Conservation (phyloP, 2,888 invertebrate species). For the Plagodis dolabraria region DNA sequence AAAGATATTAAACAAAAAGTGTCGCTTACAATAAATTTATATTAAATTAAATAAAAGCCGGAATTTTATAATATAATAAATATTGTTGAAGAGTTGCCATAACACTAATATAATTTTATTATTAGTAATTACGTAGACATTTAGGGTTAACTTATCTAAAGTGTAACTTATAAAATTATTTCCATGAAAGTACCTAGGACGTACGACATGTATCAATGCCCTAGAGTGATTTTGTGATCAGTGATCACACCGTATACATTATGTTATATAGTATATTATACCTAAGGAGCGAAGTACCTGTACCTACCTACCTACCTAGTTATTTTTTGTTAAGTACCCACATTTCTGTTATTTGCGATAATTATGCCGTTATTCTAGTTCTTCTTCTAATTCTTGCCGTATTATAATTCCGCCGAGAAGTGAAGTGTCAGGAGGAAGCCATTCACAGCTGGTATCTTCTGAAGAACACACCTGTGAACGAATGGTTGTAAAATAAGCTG, state of each 20-base stretch:
- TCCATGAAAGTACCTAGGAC: constrained; percentile 20
- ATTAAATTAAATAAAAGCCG: too few species aligned
- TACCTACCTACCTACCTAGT: too few species aligned
- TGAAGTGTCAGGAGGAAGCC: constrained; percentile 76
- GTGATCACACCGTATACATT: too few species aligned
- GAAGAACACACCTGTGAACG: constrained; percentile 69
- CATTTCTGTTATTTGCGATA: background rate
- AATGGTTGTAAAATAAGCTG: background rate
- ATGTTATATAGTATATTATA: too few species aligned
- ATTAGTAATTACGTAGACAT: background rate
- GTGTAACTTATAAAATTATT: constrained; percentile 51
- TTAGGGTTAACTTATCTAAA: constrained; percentile 6
- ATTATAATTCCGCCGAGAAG: constrained; percentile 66
- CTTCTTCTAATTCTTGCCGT: constrained; percentile 68
- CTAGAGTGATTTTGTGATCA: too few species aligned
- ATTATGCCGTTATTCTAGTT: constrained; percentile 44
- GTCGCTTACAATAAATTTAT: too few species aligned
- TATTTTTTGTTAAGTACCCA: too few species aligned
- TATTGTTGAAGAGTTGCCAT: too few species aligned
- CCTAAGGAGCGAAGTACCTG: too few species aligned
- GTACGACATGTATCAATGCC: background rate
- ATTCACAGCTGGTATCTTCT: constrained; percentile 80
- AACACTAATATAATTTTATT: too few species aligned
- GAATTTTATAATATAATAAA: too few species aligned
- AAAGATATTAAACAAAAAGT: too few species aligned